Conservation (phyloP, 2,888 invertebrate genomes). For the Antheraea assamensis region DNA sequence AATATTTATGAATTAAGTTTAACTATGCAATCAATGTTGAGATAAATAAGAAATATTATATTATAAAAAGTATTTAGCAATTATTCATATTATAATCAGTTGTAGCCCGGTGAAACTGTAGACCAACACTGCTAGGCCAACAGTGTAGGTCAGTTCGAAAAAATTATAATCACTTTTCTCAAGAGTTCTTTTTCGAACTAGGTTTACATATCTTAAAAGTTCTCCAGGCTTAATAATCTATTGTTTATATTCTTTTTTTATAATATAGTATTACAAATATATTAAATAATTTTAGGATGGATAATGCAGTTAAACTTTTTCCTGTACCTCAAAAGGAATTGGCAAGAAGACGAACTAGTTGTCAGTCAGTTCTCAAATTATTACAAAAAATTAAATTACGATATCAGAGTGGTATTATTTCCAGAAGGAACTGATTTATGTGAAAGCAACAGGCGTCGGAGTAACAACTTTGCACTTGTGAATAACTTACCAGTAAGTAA, state of each 20-base stretch:
- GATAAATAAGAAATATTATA: no score
- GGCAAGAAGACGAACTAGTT: conserved; percentile 88
- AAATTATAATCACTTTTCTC: background rate
- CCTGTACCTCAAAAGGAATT: conserved; percentile 91
- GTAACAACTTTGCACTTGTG: conserved; percentile 86
- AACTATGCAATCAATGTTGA: background rate
- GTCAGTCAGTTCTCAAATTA: conserved; percentile 88
- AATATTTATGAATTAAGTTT: background rate
- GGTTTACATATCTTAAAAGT: no score
- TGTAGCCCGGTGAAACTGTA: no score
- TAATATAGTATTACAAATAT: background rate
- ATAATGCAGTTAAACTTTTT: conserved; percentile 94
- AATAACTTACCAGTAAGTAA: conserved; percentile 84
- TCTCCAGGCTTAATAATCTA: no score
- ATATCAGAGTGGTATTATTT: conserved; percentile 89
- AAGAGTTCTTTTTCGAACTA: background rate
- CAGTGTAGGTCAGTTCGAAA: no score
- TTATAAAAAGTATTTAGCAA: no score
- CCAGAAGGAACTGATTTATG: conserved; percentile 95
- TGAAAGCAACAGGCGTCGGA: conserved; percentile 84
- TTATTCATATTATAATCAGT: no score
- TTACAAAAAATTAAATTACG: conserved; percentile 84
- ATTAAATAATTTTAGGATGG: conserved; percentile 82
- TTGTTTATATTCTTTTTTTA: no score
- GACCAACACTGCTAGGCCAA: no score